Evolutionary conservation across 2,113 vertebrate genomes (phyloP), one percentile per base, ranked within the genome.

Genomic region (Poeciliopsis occidentalis): DNA sequence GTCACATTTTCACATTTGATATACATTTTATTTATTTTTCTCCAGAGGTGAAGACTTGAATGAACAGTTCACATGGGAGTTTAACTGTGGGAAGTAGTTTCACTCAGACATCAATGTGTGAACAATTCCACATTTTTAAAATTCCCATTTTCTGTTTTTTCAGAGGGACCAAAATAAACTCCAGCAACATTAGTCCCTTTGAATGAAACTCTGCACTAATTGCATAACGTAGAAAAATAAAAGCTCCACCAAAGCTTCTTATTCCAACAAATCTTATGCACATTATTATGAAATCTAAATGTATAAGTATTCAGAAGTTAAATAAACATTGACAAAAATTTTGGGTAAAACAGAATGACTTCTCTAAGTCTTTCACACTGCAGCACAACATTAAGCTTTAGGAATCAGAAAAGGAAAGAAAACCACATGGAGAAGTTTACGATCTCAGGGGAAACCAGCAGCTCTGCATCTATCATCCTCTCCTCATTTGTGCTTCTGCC

Each of bases 391-490:
- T 27, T 61, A 15, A 54, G 24, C 10, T 17, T 22, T 2, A 24
- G 60, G 37, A 41, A 13, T 30, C 0, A 63, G 29, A 63, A 31
- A 22, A 67, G 13, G 44, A 57, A 30, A 30, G 4, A 90, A 89
- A 87, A 82, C 79, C 83, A 88, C 79, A 78, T 64, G 65, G 84
- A 89, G 88, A 89, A 83, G 73, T 86, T 70, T 65, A 57, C 69
- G 79, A 85, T 80, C 86, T 88, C 79, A 75, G 78, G 82, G 86
- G 79, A 78, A 44, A 82, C 84, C 88, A 70, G 86, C 74, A 82
- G 77, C 84, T n/a, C 78, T 27, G 67, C 77, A 65, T 84, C 81
- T 76, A 77, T 90, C 86, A 77, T 67, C 68, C 73, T 76, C 77
- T 80, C 79, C 73, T 79, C 85, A 81, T 69, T 69, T 67, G 31